Evolutionary conservation across 2,888 invertebrate species (phyloP), one percentile per base, ranked within the genome.

Genomic region (Desoria tigrina): DNA sequence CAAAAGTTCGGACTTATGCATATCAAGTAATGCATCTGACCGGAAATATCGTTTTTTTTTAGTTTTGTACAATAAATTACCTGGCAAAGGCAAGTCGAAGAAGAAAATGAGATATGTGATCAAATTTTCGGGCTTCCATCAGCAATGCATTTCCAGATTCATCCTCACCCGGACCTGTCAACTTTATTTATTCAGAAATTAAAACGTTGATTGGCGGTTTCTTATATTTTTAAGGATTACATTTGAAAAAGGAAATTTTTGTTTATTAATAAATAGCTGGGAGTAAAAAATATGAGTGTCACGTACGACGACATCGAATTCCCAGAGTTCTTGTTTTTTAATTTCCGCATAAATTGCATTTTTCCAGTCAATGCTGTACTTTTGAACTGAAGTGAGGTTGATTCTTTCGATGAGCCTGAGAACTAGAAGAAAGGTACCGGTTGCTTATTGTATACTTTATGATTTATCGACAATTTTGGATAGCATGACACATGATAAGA

Each of bases 61-160:
- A 54, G 18, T 6, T n/a, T n/a, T n/a, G n/a, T n/a, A n/a, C n/a
- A n/a, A n/a, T n/a, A n/a, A n/a, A n/a, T n/a, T 67, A 76, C 77
- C 90, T 85, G 78, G 94, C 96, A 80, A 93, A 97, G 0, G 94
- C 94, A 64, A 99, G 81, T 63, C 96, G 84, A 2, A 98, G 83
- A 76, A 97, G 91, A 79, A 90, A 97, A 80, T 99, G 98, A 0
- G 97, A 93, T 58, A 96, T 85, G 77, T 92, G 89, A 81, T 99
- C 98, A 32, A 60, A 67, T 53, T 72, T 74, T 37, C 70, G 64
- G 4, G 68, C 65, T 42, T 39, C 39, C 39, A 39, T 11, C 16
- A 39, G 16, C 9, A 39, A 11, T 16, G 39, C 16, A 39, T 39
- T 16, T n/a, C n/a, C n/a, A n/a, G n/a, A n/a, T n/a, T n/a, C n/a